Conservation (phyloP, 2,113 vertebrate genomes). For the Podarcis muralis region DNA sequence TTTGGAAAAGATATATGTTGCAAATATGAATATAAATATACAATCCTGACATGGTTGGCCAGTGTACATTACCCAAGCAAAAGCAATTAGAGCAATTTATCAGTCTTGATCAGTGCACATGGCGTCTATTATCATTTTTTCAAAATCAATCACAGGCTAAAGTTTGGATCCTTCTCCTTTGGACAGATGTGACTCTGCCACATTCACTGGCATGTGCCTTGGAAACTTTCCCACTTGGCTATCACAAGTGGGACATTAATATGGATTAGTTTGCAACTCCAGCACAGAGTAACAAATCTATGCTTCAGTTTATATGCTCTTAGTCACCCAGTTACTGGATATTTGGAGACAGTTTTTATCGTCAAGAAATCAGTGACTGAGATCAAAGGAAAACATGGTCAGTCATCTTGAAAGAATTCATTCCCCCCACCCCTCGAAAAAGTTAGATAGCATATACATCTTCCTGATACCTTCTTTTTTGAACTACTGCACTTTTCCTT, state of each 20-base stretch:
- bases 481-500: conserved; percentile 43
- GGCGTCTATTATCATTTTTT: neutral
- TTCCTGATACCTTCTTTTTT: conserved; percentile 60
- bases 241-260: neutral
- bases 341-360: neutral
- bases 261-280: neutral
- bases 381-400: conserved; percentile 64
- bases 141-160: rapidly evolving
- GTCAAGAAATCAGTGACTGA: conserved; percentile 55
- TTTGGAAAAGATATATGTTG: neutral
- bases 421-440: conserved; percentile 31
- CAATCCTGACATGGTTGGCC: neutral
- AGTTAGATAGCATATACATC: conserved; percentile 55
- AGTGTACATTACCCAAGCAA: neutral
- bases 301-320: conserved; percentile 5
- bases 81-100: neutral
- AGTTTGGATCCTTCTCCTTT: neutral
- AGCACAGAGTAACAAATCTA: neutral
- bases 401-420: conserved; percentile 64
- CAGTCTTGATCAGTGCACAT: neutral
- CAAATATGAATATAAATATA: neutral
- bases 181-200: conserved; percentile 4
- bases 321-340: conserved; percentile 30
- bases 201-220: neutral
- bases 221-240: neutral